Evolutionary conservation across 2,888 invertebrate species (phyloP), one percentile per base, ranked within the genome.

Genomic region (Campoplex capitator): DNA sequence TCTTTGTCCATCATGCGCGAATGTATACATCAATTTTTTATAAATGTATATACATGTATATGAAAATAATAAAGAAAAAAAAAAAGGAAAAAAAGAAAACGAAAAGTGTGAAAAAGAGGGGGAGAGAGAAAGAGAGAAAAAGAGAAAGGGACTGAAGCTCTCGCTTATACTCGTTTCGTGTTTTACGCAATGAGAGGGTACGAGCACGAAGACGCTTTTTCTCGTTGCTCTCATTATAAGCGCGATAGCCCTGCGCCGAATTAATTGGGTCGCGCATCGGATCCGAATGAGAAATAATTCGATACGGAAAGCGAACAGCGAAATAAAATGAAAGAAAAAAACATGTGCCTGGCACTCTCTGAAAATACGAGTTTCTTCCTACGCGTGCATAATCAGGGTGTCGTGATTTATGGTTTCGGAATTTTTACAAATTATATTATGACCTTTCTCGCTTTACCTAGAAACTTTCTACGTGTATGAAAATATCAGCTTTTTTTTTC

Each of bases 201-300:
- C 45, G 73, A 51, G 35, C 56, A 54, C 48, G 70, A 83, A 16
- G 67, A 83, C 73, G 71, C 18, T 62, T 48, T 80, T 32, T 83
- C 51, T 45, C 71, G 42, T 51, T 76, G 83, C 58, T 83, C 76
- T 62, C 76, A 28, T 83, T 76, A 77, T 38, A 48, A 35, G 35
- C 48, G 48, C 62, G 77, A 83, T 83, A 73, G 77, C 77, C 83
- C 71, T 62, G 48, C 51, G 73, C 54, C 77, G n/a, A 83, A 77
- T 78, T 83, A 83, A 83, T 78, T 77, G 32, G 83, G 83, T 83
- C 83, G 70, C 62, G 16, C 71, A 65, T 77, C 77, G 77, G 77
- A 71, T 70, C 38, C 75, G 48, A 45, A 54, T 2, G 54, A 54
- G 38, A 70, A 8, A 45, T 62, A 16, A 62, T 62, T 16, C 58